Evolutionary conservation across 2,888 invertebrate species (phyloP).

Genomic region (Drosophila bunnanda): DNA sequence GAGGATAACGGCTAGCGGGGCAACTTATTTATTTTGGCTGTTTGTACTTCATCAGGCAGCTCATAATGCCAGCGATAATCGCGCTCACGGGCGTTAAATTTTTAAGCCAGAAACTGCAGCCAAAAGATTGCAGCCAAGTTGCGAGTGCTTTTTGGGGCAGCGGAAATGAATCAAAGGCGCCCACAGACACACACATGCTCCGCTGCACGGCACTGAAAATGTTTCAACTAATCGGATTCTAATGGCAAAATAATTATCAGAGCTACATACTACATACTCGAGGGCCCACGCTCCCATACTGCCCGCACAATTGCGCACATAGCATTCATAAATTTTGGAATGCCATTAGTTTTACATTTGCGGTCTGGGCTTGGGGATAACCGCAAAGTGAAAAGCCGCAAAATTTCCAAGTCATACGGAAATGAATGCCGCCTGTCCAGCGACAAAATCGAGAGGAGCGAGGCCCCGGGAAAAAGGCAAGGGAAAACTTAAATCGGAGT

Average conservation of each 20-base stretch:
- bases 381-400: slow-evolving; percentile 82
- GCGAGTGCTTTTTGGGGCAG: slow-evolving; percentile 28
- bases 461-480: slow-evolving; percentile 41
- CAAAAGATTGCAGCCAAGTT: slow-evolving; percentile 46
- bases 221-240: slow-evolving; percentile 84
- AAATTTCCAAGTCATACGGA: slow-evolving; percentile 80
- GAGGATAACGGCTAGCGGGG: slow-evolving; percentile 15
- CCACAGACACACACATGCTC: slow-evolving; percentile 27
- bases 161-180: slow-evolving; percentile 72
- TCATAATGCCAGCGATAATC: slow-evolving; percentile 70
- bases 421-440: slow-evolving; percentile 72
- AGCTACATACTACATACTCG: slow-evolving; percentile 55
- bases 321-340: slow-evolving; percentile 78
- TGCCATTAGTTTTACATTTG: slow-evolving; percentile 84
- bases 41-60: slow-evolving; percentile 75
- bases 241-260: slow-evolving; percentile 84
- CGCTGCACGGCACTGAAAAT: slow-evolving; percentile 46
- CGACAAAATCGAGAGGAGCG: slow-evolving; percentile 62
- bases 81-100: slow-evolving; percentile 51
- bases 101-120: slow-evolving; percentile 64
- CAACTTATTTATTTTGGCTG: slow-evolving; percentile 68
- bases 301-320: slow-evolving; percentile 38
- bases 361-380: slow-evolving; percentile 78
- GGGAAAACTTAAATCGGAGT: slow-evolving; percentile 56
- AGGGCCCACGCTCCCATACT: slow-evolving; percentile 16